Percentiles rank a stretch among this genome's conserved stretches.
phyloP scores from a whole-genome alignment of 53 echinoderm and acorn worm species.

The Actinopyga echinites region DNA sequence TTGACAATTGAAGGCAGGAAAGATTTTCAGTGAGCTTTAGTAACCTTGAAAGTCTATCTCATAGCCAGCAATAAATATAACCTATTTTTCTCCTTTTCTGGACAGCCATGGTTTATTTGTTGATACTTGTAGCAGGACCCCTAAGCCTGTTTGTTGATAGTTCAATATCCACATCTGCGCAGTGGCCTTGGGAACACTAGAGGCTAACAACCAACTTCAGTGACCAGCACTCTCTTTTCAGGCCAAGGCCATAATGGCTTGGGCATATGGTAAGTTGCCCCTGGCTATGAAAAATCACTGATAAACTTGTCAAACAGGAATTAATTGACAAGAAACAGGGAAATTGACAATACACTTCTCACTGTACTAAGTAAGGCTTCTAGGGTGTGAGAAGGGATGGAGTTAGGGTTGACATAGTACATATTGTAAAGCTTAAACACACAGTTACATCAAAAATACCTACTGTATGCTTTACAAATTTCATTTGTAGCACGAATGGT shows the following conservation, averaged over 20 bases:
- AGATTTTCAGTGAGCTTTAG: too few species aligned
- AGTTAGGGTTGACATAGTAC: too few species aligned
- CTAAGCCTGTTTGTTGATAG: slow-evolving; percentile 20
- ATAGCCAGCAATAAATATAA: too few species aligned
- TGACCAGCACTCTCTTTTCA: not conserved
- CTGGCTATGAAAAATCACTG: slow-evolving; percentile 13
- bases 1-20: too few species aligned
- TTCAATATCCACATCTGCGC: not conserved
- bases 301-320: slow-evolving; percentile 38
- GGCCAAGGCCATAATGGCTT: slow-evolving; percentile 30
- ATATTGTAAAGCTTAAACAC: too few species aligned
- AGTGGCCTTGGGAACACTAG: slow-evolving; percentile 14
- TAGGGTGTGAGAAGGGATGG: too few species aligned
- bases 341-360: not conserved
- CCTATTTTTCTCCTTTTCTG: too few species aligned
- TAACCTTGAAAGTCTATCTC: too few species aligned
- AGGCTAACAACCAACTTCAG: slow-evolving; percentile 17
- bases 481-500: too few species aligned
- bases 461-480: too few species aligned
- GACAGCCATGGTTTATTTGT: slow-evolving; percentile 1
- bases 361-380: too few species aligned
- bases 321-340: slow-evolving; percentile 35
- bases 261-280: slow-evolving; percentile 24
- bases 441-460: too few species aligned
- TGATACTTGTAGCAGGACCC: not conserved